These are phyloP conservation scores for Fabriciana adippe DNA, from an alignment of 2,888 invertebrate genomes.

Conservation along the genomic window DNA sequence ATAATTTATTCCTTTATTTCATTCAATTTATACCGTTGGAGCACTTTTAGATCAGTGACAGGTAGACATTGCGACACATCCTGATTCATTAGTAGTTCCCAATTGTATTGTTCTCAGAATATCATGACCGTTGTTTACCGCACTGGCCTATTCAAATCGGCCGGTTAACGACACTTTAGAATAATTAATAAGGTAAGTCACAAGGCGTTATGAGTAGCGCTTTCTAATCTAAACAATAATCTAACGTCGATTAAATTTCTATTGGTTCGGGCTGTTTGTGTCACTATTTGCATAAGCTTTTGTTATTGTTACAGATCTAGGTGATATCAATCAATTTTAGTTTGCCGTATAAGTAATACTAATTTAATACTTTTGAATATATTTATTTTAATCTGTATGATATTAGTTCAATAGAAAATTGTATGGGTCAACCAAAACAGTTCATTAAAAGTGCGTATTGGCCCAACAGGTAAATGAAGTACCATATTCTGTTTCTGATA, in stretches of 20 bases:
- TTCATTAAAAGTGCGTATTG: too few relatives aligned
- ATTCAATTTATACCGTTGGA: constrained; percentile 31
- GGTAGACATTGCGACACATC: constrained; percentile 58
- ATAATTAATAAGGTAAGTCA: constrained; percentile 62
- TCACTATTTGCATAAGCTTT: constrained; percentile 7
- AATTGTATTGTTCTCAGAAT: constrained; percentile 76
- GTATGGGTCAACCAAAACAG: too few relatives aligned
- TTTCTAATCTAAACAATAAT: constrained; percentile 51
- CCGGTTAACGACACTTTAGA: constrained; percentile 58
- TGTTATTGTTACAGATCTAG: too few relatives aligned
- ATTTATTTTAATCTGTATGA: too few relatives aligned
- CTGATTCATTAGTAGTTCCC: constrained; percentile 71
- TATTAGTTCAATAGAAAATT: too few relatives aligned
- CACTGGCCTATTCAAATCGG: constrained; percentile 58
- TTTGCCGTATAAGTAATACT: too few relatives aligned
- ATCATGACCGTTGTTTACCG: constrained; percentile 64
- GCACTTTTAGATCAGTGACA: constrained; percentile 44
- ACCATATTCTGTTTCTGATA: too few relatives aligned
- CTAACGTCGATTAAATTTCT: constrained; percentile 23
- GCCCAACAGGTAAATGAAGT: too few relatives aligned
- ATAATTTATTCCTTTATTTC: constrained; percentile 15
- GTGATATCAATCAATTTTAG: too few relatives aligned
- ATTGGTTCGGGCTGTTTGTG: constrained; percentile 19
- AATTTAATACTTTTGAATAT: too few relatives aligned
- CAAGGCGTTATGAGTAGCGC: constrained; percentile 45